Evolutionary conservation across 1,140 invertebrate species (phyloP).

Genomic region (Drosophila orosa): DNA sequence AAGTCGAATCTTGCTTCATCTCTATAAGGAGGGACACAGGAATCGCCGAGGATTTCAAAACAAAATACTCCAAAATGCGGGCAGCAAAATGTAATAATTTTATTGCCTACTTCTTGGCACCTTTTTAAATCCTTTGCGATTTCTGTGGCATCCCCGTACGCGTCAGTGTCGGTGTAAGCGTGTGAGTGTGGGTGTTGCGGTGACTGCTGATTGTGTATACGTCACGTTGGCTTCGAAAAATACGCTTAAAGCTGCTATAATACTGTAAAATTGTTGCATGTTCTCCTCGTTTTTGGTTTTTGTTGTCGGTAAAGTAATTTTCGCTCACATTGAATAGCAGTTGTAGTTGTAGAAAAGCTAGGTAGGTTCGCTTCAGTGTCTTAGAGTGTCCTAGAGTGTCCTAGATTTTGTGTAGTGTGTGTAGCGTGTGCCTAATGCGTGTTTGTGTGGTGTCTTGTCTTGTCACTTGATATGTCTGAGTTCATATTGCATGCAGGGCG

Average conservation of each 20-base stretch:
- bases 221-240: constrained; percentile 78
- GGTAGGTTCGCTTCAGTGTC: constrained; percentile 78
- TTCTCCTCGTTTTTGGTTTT: constrained; percentile 24
- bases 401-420: constrained; percentile 16
- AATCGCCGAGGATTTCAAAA: not conserved
- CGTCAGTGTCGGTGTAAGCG: constrained; percentile 33
- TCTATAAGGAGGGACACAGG: not conserved
- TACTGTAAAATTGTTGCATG: constrained; percentile 81
- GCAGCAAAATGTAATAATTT: not conserved
- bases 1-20: constrained; percentile 37
- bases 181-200: constrained; percentile 44
- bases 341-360: constrained; percentile 73
- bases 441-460: constrained; percentile 58
- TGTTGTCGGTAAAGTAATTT: constrained; percentile 71
- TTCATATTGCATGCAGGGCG: constrained; percentile 68
- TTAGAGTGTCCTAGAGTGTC: constrained; percentile 34
- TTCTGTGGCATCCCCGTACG: constrained; percentile 3
- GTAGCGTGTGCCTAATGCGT: constrained; percentile 11
- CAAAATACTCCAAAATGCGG: not conserved
- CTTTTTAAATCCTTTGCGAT: not conserved
- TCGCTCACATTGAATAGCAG: constrained; percentile 68
- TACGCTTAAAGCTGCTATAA: constrained; percentile 80
- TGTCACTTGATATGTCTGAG: constrained; percentile 78
- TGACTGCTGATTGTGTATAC: constrained; percentile 77
- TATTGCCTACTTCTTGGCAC: not conserved